These are phyloP conservation scores for Lasioglossum baleicum DNA, from an alignment of 1,140 invertebrate genomes.

Conservation along the genomic window DNA sequence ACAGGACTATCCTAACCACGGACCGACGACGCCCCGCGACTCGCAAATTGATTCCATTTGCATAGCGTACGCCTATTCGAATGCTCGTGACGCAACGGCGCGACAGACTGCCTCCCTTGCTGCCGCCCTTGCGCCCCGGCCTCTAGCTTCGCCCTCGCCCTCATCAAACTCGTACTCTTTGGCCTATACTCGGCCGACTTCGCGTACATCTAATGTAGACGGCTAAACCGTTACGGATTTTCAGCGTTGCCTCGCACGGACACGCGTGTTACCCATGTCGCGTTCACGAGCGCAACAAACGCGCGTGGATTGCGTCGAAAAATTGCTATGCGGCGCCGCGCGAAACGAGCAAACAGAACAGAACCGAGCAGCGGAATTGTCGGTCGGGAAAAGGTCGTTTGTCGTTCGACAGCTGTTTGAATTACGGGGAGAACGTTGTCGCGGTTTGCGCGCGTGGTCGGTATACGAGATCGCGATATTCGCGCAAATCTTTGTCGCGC, in stretches of 20 bases:
- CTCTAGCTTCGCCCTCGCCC: too few species aligned
- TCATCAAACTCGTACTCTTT: too few species aligned
- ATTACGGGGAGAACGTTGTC: constrained; percentile 30
- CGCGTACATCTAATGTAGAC: too few species aligned
- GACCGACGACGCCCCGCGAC: constrained; percentile 39
- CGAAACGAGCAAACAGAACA: not conserved
- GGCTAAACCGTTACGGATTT: too few species aligned
- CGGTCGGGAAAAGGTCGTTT: constrained; percentile 28
- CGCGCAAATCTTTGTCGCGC: constrained; percentile 3
- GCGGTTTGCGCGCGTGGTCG: constrained; percentile 17
- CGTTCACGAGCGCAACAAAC: not conserved
- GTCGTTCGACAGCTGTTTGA: constrained; percentile 52
- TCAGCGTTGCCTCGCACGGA: too few species aligned
- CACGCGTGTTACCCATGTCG: too few species aligned
- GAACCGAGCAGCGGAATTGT: not conserved
- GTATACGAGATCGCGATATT: constrained; percentile 37
- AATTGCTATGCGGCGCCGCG: constrained; percentile 16
- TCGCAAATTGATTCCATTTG: constrained; percentile 64
- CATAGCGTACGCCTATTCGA: constrained; percentile 52
- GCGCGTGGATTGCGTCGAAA: not conserved
- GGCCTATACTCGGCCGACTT: too few species aligned
- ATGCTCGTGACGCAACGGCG: constrained; percentile 25
- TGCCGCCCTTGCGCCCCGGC: too few species aligned
- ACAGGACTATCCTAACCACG: constrained; percentile 15
- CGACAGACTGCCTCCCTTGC: not conserved